phyloP scores from a whole-genome alignment of 2,113 vertebrate species.

The Bufo gargarizans region DNA sequence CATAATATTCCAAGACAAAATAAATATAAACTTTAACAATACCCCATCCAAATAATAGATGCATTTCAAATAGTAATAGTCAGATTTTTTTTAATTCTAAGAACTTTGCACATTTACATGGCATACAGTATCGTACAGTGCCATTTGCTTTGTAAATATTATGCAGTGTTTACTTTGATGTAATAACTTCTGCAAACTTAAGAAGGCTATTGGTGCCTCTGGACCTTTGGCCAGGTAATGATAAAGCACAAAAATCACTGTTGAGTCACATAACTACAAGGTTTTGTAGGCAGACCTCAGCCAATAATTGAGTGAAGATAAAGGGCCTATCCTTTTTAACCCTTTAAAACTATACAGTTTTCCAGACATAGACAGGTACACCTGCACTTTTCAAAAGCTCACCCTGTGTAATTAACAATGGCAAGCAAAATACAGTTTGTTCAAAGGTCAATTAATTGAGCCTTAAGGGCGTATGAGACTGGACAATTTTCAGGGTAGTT shows the following conservation, averaged over 20 bases:
- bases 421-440: neutral
- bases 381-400: neutral
- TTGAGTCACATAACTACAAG: slow-evolving; percentile 29
- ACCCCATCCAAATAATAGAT: neutral
- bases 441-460: neutral
- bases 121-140: neutral
- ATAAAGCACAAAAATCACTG: neutral
- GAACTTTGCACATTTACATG: neutral
- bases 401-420: neutral
- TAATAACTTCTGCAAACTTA: slow-evolving; percentile 8
- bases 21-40: neutral
- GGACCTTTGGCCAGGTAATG: slow-evolving; percentile 27
- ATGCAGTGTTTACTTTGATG: slow-evolving; percentile 11
- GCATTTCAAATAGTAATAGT: neutral
- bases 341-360: neutral
- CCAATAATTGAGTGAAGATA: neutral
- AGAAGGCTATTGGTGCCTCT: neutral
- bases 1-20: neutral
- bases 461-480: neutral
- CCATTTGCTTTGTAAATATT: slow-evolving; percentile 15
- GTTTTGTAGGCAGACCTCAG: neutral
- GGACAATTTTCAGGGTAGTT: too few species aligned
- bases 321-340: neutral
- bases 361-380: neutral
- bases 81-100: neutral